Conservation (phyloP, 2,113 vertebrate species). For the Smithornis capensis region DNA sequence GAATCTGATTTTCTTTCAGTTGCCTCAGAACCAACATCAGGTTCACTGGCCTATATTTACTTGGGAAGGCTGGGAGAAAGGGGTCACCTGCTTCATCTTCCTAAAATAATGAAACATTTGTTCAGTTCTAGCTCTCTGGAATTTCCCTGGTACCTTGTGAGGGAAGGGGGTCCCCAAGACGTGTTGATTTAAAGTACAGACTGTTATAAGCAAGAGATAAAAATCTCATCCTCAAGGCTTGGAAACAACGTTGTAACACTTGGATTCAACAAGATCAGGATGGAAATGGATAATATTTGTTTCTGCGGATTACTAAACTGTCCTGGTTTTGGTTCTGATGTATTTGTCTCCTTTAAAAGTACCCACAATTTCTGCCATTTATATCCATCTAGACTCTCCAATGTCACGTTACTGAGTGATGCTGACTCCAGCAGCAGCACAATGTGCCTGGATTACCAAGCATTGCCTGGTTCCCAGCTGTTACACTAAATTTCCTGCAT, state of each 20-base stretch:
- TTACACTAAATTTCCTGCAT: not conserved
- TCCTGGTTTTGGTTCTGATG: not conserved
- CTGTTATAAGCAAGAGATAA: not conserved
- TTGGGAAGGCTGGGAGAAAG: not conserved
- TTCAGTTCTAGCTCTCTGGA: not conserved
- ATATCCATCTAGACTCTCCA: not conserved
- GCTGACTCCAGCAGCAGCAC: not conserved
- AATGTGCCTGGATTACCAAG: not conserved
- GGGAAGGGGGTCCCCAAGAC: not conserved
- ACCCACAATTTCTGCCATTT: not conserved
- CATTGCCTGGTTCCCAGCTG: not conserved
- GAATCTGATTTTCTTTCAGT: not conserved
- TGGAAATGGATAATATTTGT: not conserved
- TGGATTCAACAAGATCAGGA: not conserved
- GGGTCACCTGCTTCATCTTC: not conserved
- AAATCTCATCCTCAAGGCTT: not conserved
- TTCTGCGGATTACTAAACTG: not conserved
- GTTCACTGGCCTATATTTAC: not conserved
- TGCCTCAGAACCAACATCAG: not conserved
- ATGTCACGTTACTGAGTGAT: not conserved
- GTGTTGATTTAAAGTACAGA: not conserved
- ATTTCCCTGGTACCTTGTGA: not conserved
- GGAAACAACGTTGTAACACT: not conserved
- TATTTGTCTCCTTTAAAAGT: not conserved
- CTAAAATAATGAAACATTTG: not conserved